phyloP scores from a whole-genome alignment of 2,888 invertebrate species.

The Drosophila niveifrons region DNA sequence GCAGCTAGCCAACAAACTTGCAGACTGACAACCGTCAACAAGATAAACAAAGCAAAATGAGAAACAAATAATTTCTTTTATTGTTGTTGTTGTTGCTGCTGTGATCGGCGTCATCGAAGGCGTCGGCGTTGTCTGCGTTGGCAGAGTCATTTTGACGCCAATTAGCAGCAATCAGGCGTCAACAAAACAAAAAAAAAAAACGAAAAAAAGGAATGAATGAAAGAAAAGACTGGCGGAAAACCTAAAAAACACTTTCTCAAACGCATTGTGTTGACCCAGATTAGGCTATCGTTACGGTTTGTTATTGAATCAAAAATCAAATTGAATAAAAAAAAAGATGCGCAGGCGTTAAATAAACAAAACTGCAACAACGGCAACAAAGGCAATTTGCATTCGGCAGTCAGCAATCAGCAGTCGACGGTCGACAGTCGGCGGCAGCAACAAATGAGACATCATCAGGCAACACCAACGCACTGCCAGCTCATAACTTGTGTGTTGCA shows the following conservation, averaged over 20 bases:
- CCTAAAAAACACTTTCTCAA: slow-evolving; percentile 71
- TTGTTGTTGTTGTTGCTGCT: slow-evolving; percentile 19
- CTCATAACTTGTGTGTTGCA: slow-evolving; percentile 55
- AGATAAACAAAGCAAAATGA: slow-evolving; percentile 65
- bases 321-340: slow-evolving; percentile 9
- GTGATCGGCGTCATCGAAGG: slow-evolving; percentile 21
- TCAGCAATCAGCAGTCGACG: slow-evolving; percentile 40
- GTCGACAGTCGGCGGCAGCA: slow-evolving; percentile 37
- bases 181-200: not conserved
- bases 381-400: slow-evolving; percentile 28
- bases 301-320: slow-evolving; percentile 29
- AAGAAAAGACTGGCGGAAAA: slow-evolving; percentile 54
- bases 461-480: slow-evolving; percentile 27
- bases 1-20: slow-evolving; percentile 13
- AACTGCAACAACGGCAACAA: slow-evolving; percentile 21
- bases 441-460: slow-evolving; percentile 75
- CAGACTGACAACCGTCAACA: slow-evolving; percentile 54
- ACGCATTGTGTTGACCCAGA: slow-evolving; percentile 67
- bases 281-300: slow-evolving; percentile 47
- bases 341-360: slow-evolving; percentile 38
- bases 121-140: slow-evolving; percentile 54
- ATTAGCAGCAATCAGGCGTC: slow-evolving; percentile 80
- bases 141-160: slow-evolving; percentile 72
- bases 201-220: not conserved
- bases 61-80: slow-evolving; percentile 57